Evolutionary conservation across 2,888 invertebrate genomes (phyloP).

Genomic region (Brachycybe producta): DNA sequence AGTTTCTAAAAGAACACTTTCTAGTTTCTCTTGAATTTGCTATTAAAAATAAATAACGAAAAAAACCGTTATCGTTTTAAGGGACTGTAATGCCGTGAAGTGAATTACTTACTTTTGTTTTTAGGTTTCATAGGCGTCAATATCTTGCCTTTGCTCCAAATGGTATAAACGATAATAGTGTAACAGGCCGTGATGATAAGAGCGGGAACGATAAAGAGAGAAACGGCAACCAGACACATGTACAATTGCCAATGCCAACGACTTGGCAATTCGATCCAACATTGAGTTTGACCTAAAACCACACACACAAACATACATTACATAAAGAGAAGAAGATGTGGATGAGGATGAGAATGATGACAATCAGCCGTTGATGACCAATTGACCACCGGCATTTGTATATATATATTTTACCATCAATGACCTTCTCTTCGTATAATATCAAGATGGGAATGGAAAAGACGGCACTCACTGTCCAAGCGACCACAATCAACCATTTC

Average conservation of each 20-base stretch:
- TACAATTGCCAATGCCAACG: slow-evolving; percentile 73
- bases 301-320: slow-evolving; percentile 16
- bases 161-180: slow-evolving; percentile 76
- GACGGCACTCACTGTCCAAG: slow-evolving; percentile 68
- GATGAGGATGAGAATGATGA: slow-evolving; percentile 1
- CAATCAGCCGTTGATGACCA: slow-evolving; percentile 1
- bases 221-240: slow-evolving; percentile 66
- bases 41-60: no score
- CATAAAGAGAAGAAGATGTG: no score
- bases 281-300: slow-evolving; percentile 54
- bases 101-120: slow-evolving; percentile 20
- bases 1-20: no score
- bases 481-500: slow-evolving; percentile 57
- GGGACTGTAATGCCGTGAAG: no score
- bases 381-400: no score
- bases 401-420: neutral
- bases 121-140: slow-evolving; percentile 35
- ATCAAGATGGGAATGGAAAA: slow-evolving; percentile 66
- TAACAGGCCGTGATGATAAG: slow-evolving; percentile 80
- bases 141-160: slow-evolving; percentile 72
- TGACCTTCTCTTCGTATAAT: slow-evolving; percentile 59
- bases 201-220: slow-evolving; percentile 73
- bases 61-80: no score
- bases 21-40: no score
- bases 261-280: slow-evolving; percentile 72